A percentile compares a stretch with the other conserved stretches of the same genome.
Conservation (phyloP, 2,888 invertebrate genomes). For the Ypsolopha scabrella region DNA sequence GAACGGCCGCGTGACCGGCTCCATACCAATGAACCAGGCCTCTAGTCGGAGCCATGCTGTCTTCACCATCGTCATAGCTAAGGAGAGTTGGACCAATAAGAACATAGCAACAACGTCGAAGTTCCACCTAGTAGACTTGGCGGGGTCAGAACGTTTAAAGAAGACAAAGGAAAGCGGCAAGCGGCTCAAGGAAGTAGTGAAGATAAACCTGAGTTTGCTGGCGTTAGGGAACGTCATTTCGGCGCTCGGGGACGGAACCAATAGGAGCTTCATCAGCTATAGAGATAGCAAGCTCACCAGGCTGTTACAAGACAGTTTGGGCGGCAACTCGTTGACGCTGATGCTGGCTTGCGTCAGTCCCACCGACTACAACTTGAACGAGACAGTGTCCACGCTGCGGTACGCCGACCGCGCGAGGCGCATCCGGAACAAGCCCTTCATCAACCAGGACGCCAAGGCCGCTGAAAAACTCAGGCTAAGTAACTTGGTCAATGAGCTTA, state of each 20-base stretch:
- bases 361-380: too few relatives aligned
- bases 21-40: slow-evolving; percentile 92
- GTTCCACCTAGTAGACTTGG: too few relatives aligned
- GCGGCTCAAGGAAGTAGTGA: slow-evolving; percentile 88
- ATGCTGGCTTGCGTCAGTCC: too few relatives aligned
- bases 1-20: slow-evolving; percentile 86
- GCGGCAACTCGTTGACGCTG: too few relatives aligned
- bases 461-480: slow-evolving; percentile 84
- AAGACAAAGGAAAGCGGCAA: slow-evolving; percentile 92
- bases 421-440: slow-evolving; percentile 90
- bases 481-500: slow-evolving; percentile 77
- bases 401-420: slow-evolving; percentile 90
- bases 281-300: too few relatives aligned
- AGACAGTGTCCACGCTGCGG: slow-evolving; percentile 88
- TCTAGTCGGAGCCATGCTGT: slow-evolving; percentile 94
- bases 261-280: too few relatives aligned
- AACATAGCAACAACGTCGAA: too few relatives aligned
- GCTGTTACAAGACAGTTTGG: too few relatives aligned
- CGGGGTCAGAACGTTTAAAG: slow-evolving; percentile 90
- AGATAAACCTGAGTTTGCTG: slow-evolving; percentile 92
- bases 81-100: too few relatives aligned
- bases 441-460: slow-evolving; percentile 85
- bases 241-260: too few relatives aligned
- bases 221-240: slow-evolving; percentile 96
- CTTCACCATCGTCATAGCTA: too few relatives aligned